Evolutionary conservation across 2,113 vertebrate genomes (phyloP), one percentile per base, ranked within the genome.

Genomic region (Gymnocephalus cernua): DNA sequence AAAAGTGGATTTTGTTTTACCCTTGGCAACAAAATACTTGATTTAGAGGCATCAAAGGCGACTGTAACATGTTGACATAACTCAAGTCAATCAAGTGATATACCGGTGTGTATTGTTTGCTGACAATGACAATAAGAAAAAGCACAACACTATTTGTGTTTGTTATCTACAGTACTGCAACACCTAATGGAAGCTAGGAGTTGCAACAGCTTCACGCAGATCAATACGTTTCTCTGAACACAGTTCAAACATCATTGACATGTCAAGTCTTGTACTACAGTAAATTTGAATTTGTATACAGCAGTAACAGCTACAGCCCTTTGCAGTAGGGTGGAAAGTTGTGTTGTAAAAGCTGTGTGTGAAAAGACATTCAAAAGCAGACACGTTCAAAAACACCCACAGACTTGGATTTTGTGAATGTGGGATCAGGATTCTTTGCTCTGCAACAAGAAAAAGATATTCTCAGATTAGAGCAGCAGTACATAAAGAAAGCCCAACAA

Each of bases 151-250:
- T 74, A 41, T 59, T 75, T 67, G 23, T 29, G 12, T 62, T 21
- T 56, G 51, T 79, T 87, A 78, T 86, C 74, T 64, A 23, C 27
- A 69, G 19, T 6, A 45, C 61, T 87, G 58, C 69, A 62, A 57
- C 72, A 75, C 56, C 63, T 51, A 67, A 51, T 47, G 58, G 61
- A 67, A 54, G 54, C 45, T 67, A n/a, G 29, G 50, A 27, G 73
- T 54, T 57, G 45, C 71, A 35, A 47, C 48, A 69, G 29, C 29
- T 18, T 48, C 57, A 12, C 44, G 53, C 15, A 19, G 68, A 84
- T 93, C 88, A 82, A 87, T 88, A 69, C 2, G 15, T 53, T 61
- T 21, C 23, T 73, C 64, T 69, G 44, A 76, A 74, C 57, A 61
- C 38, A 58, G 54, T 76, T 54, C 32, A 64, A 84, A 76, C 51